Base-by-base conservation (phyloP, 2,113 vertebrate genomes). In the Perca fluviatilis region DNA sequence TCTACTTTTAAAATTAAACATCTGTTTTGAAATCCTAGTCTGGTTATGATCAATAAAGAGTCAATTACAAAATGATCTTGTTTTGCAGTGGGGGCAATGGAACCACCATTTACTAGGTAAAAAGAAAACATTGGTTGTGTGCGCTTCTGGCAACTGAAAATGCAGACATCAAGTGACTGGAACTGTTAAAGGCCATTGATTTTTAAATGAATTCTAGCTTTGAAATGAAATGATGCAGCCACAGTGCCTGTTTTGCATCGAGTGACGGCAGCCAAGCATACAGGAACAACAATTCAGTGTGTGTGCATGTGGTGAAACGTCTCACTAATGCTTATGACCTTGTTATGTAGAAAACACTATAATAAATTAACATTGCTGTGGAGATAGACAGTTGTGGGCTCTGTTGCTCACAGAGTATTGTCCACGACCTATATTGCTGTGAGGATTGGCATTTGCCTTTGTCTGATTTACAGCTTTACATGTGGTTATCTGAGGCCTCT, bases 391-490 rank as follows among this genome's bases (percentile, higher is more conserved):
- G 27, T 27, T 56, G 50, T 30, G 16, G 16, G 54, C 60, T 68
- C 49, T 7, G 36, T 11, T 49, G 49, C 25, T 54, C 9, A 25
- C 27, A 10, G 21, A 78, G 36, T n/a, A 40, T 33, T 57, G 65
- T 76, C 49, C 46, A 18, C 82, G 82, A 84, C 88, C 77, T 83
- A 66, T 62, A 80, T 86, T 69, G 5, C 21, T 30, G 47, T n/a
- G 56, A 68, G 36, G 68, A 84, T 7, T 82, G 74, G 53, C 49
- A 86, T 84, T 86, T 78, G 19, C 57, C 62, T 69, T 56, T 13
- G 30, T 82, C 50, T 76, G 66, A 86, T 80, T 61, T 56, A 46
- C 56, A 66, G 83, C 74, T 90, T 84, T 81, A 84, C 46, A 76
- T 56, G 15, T 82, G 47, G 71, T 88, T 83, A 66, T 81, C 62